These are phyloP conservation scores for Antheraea pernyi DNA, from an alignment of 1,140 invertebrate species.

Conservation along the genomic window DNA sequence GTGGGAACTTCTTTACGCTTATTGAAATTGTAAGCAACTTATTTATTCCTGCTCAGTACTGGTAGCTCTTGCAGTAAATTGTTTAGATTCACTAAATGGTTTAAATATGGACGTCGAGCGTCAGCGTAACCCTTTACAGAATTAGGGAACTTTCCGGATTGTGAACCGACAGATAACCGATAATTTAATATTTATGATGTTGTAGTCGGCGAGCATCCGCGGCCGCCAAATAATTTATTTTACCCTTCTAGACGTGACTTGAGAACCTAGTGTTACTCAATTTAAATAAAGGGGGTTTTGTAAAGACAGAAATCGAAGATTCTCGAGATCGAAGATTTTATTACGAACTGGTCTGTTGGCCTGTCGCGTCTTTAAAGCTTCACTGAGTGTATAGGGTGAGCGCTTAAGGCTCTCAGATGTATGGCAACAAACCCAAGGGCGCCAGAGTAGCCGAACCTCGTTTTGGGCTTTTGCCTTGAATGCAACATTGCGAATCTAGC, in stretches of 20 bases:
- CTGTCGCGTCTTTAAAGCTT: too few species aligned
- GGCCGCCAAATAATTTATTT: neutral
- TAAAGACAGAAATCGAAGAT: too few species aligned
- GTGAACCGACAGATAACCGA: neutral
- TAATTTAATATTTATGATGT: neutral
- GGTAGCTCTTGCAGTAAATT: neutral
- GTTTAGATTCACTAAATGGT: neutral
- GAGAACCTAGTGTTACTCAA: neutral
- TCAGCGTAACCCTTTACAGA: neutral
- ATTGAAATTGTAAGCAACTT: neutral
- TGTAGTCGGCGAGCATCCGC: neutral
- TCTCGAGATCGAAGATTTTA: too few species aligned
- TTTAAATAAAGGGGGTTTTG: too few species aligned
- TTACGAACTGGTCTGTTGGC: too few species aligned
- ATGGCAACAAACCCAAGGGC: too few species aligned
- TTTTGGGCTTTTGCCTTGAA: too few species aligned
- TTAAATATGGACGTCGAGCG: neutral
- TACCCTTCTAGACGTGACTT: neutral
- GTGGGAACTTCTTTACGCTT: neutral
- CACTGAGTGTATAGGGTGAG: too few species aligned
- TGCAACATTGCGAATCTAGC: too few species aligned
- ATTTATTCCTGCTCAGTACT: neutral
- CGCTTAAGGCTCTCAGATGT: too few species aligned
- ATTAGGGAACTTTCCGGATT: neutral
- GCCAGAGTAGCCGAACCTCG: too few species aligned